A percentile compares a stretch with the other conserved stretches of the same genome.
Evolutionary conservation across 2,113 vertebrate genomes (phyloP).

Genomic region (Choloepus hoffmanni): DNA sequence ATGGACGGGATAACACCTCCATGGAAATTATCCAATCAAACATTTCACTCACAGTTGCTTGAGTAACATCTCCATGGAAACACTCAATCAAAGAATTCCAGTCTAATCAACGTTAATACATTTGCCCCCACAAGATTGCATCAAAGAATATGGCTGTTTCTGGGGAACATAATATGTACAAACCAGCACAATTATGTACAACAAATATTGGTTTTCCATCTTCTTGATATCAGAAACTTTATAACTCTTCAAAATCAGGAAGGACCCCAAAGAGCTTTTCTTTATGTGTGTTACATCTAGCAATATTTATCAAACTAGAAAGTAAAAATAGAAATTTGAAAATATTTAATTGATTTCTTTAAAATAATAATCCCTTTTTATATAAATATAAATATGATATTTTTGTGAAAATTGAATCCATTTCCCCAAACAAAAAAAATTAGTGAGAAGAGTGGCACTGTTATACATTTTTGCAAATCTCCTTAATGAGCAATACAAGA

Average conservation of each 20-base stretch:
- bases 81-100: too few relatives aligned
- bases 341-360: neutral
- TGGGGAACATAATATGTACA: too few relatives aligned
- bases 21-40: too few relatives aligned
- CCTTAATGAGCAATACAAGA: neutral
- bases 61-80: too few relatives aligned
- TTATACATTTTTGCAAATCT: neutral
- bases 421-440: conserved; percentile 12
- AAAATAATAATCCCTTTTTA: neutral
- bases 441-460: neutral
- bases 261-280: neutral
- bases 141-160: too few relatives aligned
- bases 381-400: neutral
- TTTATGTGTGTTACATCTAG: neutral
- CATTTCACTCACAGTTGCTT: too few relatives aligned
- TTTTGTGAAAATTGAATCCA: conserved; percentile 30
- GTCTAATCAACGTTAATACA: too few relatives aligned
- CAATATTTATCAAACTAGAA: neutral
- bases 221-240: neutral
- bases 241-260: neutral
- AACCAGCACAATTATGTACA: neutral
- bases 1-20: too few relatives aligned
- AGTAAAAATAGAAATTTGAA: neutral
- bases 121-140: too few relatives aligned
- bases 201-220: neutral